phyloP scores from a whole-genome alignment of 1,140 invertebrate species.

The Microvelia longipes region DNA sequence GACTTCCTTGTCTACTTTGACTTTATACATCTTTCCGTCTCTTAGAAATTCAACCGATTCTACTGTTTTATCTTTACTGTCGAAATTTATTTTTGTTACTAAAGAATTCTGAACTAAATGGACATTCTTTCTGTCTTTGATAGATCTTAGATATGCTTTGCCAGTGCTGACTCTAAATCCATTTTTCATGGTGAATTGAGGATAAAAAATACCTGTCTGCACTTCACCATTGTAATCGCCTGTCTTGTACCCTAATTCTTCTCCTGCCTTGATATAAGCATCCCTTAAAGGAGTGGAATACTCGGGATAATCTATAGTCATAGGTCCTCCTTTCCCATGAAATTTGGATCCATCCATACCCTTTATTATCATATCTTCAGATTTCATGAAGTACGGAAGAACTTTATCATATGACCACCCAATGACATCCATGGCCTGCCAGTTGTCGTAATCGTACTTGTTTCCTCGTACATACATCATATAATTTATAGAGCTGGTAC shows the following conservation, averaged over 20 bases:
- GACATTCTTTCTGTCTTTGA: slow-evolving; percentile 44
- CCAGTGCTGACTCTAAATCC: slow-evolving; percentile 45
- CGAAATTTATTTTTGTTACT: slow-evolving; percentile 48
- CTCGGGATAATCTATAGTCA: slow-evolving; percentile 40
- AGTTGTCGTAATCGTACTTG: slow-evolving; percentile 43
- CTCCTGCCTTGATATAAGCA: slow-evolving; percentile 34
- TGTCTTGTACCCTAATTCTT: slow-evolving; percentile 34
- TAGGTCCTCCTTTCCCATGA: slow-evolving; percentile 46
- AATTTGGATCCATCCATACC: slow-evolving; percentile 33
- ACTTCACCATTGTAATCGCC: slow-evolving; percentile 37
- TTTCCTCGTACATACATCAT: slow-evolving; percentile 66
- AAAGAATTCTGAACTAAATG: slow-evolving; percentile 47
- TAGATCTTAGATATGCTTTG: slow-evolving; percentile 40
- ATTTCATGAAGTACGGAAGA: slow-evolving; percentile 35
- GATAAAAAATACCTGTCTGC: slow-evolving; percentile 33
- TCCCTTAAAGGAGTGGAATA: slow-evolving; percentile 35
- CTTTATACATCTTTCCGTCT: slow-evolving; percentile 30
- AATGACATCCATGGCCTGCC: slow-evolving; percentile 37
- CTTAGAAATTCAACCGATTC: slow-evolving; percentile 48
- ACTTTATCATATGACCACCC: slow-evolving; percentile 45
- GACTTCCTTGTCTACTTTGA: slow-evolving; percentile 43
- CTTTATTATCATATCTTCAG: slow-evolving; percentile 2
- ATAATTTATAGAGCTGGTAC: slow-evolving; percentile 59
- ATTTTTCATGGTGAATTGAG: slow-evolving; percentile 43
- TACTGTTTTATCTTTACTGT: slow-evolving; percentile 39